phyloP scores from a whole-genome alignment of 2,113 vertebrate genomes.

The Elachura formosa region DNA sequence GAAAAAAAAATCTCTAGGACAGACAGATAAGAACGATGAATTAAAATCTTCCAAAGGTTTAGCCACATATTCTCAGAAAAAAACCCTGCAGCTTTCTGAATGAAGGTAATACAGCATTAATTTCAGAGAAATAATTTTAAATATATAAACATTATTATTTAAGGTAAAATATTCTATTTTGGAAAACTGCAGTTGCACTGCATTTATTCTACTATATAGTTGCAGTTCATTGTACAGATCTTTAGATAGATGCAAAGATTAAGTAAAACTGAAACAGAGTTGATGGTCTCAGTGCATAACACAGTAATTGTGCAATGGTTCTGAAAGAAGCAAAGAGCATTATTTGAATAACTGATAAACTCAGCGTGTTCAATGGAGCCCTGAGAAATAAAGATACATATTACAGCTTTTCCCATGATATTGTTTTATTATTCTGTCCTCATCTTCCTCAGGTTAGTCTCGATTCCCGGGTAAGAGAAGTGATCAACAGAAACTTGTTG shows the following conservation, averaged over 20 bases:
- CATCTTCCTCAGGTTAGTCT: conserved; percentile 80
- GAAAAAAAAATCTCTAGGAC: not conserved
- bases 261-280: not conserved
- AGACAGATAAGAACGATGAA: not conserved
- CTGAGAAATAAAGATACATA: not conserved
- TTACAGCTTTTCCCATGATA: not conserved
- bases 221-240: not conserved
- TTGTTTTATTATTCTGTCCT: conserved; percentile 14
- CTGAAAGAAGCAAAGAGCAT: not conserved
- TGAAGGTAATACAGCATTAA: not conserved
- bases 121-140: not conserved
- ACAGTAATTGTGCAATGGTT: not conserved
- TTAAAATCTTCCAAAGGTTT: not conserved
- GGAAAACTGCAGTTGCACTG: not conserved
- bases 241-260: not conserved
- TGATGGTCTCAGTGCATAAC: not conserved
- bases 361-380: not conserved
- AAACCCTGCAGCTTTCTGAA: not conserved
- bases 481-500: conserved; percentile 81
- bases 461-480: conserved; percentile 84
- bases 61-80: not conserved
- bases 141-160: not conserved
- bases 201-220: not conserved
- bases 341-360: not conserved
- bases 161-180: not conserved